A percentile compares a stretch with the other conserved stretches of the same genome.
Conservation (phyloP, 2,888 invertebrate genomes). For the Diplazon laetatorius region DNA sequence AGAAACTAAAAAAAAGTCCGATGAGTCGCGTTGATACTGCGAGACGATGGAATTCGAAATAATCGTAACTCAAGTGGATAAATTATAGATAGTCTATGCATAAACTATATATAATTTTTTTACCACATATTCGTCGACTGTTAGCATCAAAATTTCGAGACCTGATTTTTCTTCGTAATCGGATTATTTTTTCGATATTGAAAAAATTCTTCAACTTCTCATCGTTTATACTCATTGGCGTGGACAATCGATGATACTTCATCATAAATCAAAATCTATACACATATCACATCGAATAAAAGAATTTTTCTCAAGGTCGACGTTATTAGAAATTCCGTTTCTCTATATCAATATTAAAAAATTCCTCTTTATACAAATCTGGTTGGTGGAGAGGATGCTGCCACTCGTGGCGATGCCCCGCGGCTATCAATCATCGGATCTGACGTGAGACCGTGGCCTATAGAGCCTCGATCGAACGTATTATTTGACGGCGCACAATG, state of each 20-base stretch:
- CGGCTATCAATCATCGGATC: conserved; percentile 48
- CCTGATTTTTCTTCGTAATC: too few species aligned
- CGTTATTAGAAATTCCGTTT: conserved; percentile 28
- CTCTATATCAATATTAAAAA: background rate
- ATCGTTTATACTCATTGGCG: too few species aligned
- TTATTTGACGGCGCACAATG: conserved; percentile 56
- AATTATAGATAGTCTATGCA: too few species aligned
- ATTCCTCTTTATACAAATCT: conserved; percentile 6
- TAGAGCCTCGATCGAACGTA: conserved; percentile 39
- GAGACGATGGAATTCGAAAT: too few species aligned
- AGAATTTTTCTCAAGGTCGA: conserved; percentile 38
- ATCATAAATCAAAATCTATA: background rate
- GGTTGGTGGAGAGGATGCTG: conserved; percentile 8
- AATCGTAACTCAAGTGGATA: too few species aligned
- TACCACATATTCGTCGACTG: too few species aligned
- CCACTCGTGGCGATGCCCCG: conserved; percentile 27
- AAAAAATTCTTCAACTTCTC: too few species aligned
- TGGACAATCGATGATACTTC: background rate
- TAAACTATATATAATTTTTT: too few species aligned
- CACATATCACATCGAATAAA: conserved; percentile 3
- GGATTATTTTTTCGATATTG: too few species aligned
- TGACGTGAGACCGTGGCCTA: conserved; percentile 27
- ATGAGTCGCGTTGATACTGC: too few species aligned
- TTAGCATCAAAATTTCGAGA: too few species aligned
- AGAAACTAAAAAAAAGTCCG: too few species aligned